Base-by-base conservation (phyloP, 2,888 invertebrate genomes). In the Hesperia comma region DNA sequence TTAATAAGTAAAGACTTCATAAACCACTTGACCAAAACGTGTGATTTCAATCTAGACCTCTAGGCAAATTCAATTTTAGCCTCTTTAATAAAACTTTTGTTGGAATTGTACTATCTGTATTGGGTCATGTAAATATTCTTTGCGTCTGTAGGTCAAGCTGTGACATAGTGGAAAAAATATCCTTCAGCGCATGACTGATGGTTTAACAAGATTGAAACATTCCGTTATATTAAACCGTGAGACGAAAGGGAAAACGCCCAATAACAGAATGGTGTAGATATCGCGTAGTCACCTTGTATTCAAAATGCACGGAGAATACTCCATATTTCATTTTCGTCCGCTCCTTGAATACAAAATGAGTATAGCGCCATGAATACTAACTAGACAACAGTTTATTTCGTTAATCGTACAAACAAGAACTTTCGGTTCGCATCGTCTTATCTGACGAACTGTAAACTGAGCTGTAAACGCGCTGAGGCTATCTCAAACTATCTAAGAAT, bases 341-440 rank as follows among this genome's bases (percentile, higher is more conserved):
- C 84, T 75, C 74, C 79, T 80, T 78, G 91, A 92, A 92, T 92
- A 87, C 86, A 83, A 78, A 91, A 92, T 90, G 89, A 92, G 87
- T 75, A 73, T 74, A 81, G 78, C 77, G 82, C 85, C 82, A 88
- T 91, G 92, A 91, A 92, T 92, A 92, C 89, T 87, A 92, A 92
- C 79, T 81, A 90, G 90, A 80, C 77, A 86, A 87, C 88, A 89
- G 90, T 90, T 91, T 89, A 90, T 88, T 88, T 87, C 86, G 89
- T 87, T 91, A 92, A 91, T 92, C 88, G 91, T 79, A 84, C 85
- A 89, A 92, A 91, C 88, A 90, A 86, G 86, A 88, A 88, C 86
- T 90, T 88, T 84, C 79, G 81, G 83, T 84, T 85, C 82, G 77
- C 79, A 79, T 78, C 81, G 81, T 76, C 82, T 82, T 85, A 84